Evolutionary conservation across 1,140 invertebrate species (phyloP), one percentile per base, ranked within the genome.

Genomic region (Dendroctonus ponderosae): DNA sequence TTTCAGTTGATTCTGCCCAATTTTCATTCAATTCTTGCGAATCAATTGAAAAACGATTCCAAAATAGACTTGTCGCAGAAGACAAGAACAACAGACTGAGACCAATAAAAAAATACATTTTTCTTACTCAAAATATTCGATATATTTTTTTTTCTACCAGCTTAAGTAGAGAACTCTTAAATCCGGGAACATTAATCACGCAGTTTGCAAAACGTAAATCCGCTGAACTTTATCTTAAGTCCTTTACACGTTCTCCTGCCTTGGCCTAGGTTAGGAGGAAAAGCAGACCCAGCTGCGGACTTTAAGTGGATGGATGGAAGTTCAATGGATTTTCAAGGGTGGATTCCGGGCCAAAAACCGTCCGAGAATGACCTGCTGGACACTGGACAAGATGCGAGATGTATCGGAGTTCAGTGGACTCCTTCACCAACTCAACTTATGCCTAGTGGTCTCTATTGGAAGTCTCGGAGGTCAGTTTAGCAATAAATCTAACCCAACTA

Each of bases 391-490:
- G 70, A 67, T 9, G 41, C 74, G 76, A n/a, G 77, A 74, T 85
- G 86, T 74, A 75, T 89, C 7, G 84, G 83, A 38, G 77, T 87
- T 0, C 80, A 86, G 77, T 87, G 86, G 86, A 83, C 82, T 59
- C 80, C 82, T 11, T 85, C 85, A 0, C 82, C 83, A 0, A 80
- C 83, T 0, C 82, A 82, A 5, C 81, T 82, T 40, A 76, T 85
- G 8, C 83, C 86, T 0, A 86, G 85, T 67, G 86, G 86, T 0
- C 72, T 88, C 5, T 87, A 86, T 72, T 88, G 86, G 87, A 81
- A 82, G 5, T 73, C 83, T 0, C 61, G 62, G 14, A 58, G 46
- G 57, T 68, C 54, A 62, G 40, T 51, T n/a, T 26, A 26, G 26
- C 26, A 26, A 26, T 26, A 26, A 26, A 26, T 26, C 26, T 26